Evolutionary conservation across 2,888 invertebrate genomes (phyloP), one percentile per base, ranked within the genome.

Genomic region (Ecdyonurus torrentis): DNA sequence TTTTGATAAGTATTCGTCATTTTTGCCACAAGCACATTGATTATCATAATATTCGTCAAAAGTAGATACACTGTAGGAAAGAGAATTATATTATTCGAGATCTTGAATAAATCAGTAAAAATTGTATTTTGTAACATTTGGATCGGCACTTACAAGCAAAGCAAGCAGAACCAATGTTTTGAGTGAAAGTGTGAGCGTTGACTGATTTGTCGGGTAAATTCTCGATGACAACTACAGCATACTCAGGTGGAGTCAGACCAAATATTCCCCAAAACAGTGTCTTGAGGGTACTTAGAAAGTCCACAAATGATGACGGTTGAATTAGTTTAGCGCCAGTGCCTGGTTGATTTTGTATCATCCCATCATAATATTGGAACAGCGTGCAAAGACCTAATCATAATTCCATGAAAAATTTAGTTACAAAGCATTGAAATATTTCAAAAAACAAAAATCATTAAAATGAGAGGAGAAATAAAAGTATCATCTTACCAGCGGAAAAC

Each of bases 1-100:
- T 82, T 79, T 72, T 85, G 85, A 70, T 85, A 86, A 0, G 87
- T 86, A 67, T 86, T 85, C 1, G 86, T 83, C 86, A 88, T 87
- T 22, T 87, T 86, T n/a, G 87, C 88, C 69, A 87, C 86, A 64
- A 84, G 74, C 88, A 88, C 88, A 73, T 88, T 89, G 66, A 88
- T 74, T 52, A 87, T 81, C 66, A 88, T 82, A 67, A 87, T 81
- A 63, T 86, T 85, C 63, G 83, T 82, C 69, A 87, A 79, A 50
- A 87, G 82, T 74, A 86, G 85, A 72, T 85, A 88, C 65, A 73
- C 77, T 69, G 73, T 70, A 69, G 74, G 64, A 64, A 61, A 50
- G 52, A 2, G 58, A 61, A n/a, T n/a, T n/a, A n/a, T n/a, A n/a
- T n/a, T n/a, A n/a, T n/a, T n/a, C n/a, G n/a, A n/a, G n/a, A n/a